Evolutionary conservation across 2,113 vertebrate species (phyloP), one percentile per base, ranked within the genome.

Genomic region (Montifringilla adamsi): DNA sequence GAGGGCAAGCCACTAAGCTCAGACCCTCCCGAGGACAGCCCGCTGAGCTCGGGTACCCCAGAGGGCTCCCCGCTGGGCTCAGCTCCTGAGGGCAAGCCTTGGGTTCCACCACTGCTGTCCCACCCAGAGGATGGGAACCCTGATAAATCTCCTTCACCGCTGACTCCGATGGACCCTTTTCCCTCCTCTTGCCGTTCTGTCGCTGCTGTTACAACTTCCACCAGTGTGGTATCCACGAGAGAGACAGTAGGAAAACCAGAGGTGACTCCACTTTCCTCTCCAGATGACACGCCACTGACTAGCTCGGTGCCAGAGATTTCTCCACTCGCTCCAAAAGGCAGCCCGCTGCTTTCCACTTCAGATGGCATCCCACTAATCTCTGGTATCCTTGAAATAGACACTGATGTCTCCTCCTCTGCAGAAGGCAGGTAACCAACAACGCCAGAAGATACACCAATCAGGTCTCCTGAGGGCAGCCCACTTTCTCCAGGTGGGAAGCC

Each of bases 241-340:
- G 97, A 97, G 69, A 99, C 56, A 0, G 97, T 98, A 70, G 98
- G 98, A 82, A 98, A 96, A 67, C 96, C 98, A 74, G 98, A 98
- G 3, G 96, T 3, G 26, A 98, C 97, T 35, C 97, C 98, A 59
- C 97, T 98, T 43, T 98, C 97, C 68, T 97, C 97, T 80, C 97
- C 98, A 53, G 98, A 98, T 44, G 97, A 70, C 26, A 94, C 27
- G 0, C 97, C 96, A 37, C 98, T 98, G 84, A 96, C 63, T 86
- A 97, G 13, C 67, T 97, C 95, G 85, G 97, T 28, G 62, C 98
- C 89, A 94, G 97, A 98, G 77, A 95, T 95, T 56, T 98, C 98
- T 75, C 95, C 97, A 3, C 98, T 98, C 67, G 75, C 96, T 90
- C 97, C 98, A 84, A 97, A 98, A 60, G 94, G 96, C 26, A 98